Base-by-base conservation (phyloP, 1,140 invertebrate genomes). In the Samia ricini region DNA sequence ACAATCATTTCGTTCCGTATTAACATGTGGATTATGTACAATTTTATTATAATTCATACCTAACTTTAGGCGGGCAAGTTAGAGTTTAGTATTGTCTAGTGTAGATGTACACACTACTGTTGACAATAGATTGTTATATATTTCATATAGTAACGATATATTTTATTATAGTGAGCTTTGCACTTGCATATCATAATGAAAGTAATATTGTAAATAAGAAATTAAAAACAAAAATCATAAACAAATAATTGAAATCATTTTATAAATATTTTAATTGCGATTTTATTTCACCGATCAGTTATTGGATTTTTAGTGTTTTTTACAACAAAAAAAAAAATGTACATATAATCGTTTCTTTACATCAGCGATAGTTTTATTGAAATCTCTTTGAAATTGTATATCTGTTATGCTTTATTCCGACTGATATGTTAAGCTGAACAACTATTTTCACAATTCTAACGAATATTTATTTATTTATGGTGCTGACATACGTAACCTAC, bases 131-230 rank as follows among this genome's bases (percentile, higher is more conserved):
- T 61, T n/a, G 19, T 42, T 7, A 15, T 42, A 42, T 42, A 42
- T 63, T 63, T 29, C 42, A 42, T 63, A n/a, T n/a, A n/a, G 76
- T 86, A 84, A 84, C 70, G 73, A 82, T 88, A 84, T 88, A 42
- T 42, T 15, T 89, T 90, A 42, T 42, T 15, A 88, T 90, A 88
- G 88, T 88, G 88, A 90, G 88, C 85, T 90, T 90, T 88, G 85
- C 88, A 87, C 85, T 90, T 88, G 88, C 88, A 90, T 90, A 90
- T 90, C 88, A 90, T 88, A 82, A 72, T 64, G 65, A 77, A 83
- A 77, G 74, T 26, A 54, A 61, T 24, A 26, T 33, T 89, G 84
- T 88, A 89, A 86, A 88, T 89, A 87, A 42, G n/a, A n/a, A 42
- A 42, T 42, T 1, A 42, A 42, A 42, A 8, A 42, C 71, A 75